Conservation (phyloP, 53 echinoderm and acorn worm genomes). For the Zoroaster sp. region DNA sequence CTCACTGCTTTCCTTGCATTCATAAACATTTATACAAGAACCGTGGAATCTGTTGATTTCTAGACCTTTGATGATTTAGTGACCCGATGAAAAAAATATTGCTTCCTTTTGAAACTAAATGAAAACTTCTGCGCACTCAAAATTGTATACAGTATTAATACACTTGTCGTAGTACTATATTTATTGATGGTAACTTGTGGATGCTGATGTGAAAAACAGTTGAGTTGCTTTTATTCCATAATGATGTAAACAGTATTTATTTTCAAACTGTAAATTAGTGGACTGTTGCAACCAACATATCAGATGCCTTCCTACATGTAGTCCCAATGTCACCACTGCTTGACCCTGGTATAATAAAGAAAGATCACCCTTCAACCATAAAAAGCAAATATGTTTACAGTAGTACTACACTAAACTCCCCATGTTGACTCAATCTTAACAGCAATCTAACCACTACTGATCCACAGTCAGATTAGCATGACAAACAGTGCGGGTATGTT, state of each 20-base stretch:
- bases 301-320: neutral
- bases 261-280: neutral
- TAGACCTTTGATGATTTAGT: slow-evolving; percentile 19
- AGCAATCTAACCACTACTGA: slow-evolving; percentile 20
- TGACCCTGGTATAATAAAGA: slow-evolving; percentile 26
- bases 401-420: slow-evolving; percentile 1
- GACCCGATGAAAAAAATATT: neutral
- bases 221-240: neutral
- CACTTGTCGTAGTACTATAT: too few relatives aligned
- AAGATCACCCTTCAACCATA: slow-evolving; percentile 43
- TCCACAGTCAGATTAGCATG: slow-evolving; percentile 25
- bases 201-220: too few relatives aligned
- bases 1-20: neutral
- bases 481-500: slow-evolving; percentile 20
- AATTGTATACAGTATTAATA: too few relatives aligned
- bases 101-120: neutral
- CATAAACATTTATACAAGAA: slow-evolving; percentile 27
- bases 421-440: slow-evolving; percentile 40
- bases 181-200: too few relatives aligned
- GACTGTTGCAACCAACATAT: neutral
- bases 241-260: neutral
- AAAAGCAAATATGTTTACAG: slow-evolving; percentile 55
- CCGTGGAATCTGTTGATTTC: neutral
- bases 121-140: neutral
- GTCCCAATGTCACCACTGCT: neutral